Percentiles rank a stretch among this genome's conserved stretches.
Evolutionary conservation across 2,797 vertebrate genomes (phyloP).

Genomic region (Phaenicophaeus curvirostris): DNA sequence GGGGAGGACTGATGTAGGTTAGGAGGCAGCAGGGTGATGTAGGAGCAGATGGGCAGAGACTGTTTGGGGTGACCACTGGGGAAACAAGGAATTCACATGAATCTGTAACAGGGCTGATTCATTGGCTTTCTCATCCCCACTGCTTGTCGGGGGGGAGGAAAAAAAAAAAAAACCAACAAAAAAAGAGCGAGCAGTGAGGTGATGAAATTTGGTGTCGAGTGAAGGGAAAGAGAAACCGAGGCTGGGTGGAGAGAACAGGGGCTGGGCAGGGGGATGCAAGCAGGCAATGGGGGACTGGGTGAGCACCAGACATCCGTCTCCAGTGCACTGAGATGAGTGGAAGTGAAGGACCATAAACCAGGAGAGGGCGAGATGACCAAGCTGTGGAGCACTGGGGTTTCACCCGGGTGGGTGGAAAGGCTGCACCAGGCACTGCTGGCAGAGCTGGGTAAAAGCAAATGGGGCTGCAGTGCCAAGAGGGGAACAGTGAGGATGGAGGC

Average conservation of each 20-base stretch:
- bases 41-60: conserved; percentile 15
- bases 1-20: accelerated
- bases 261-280: neutral
- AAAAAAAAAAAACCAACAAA: too few species aligned
- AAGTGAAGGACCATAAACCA: neutral
- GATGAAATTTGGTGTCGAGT: neutral
- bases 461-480: neutral
- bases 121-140: neutral
- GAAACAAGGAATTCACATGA: conserved; percentile 16
- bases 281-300: neutral
- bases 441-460: neutral
- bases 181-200: neutral
- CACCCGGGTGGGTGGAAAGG: neutral
- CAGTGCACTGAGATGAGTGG: neutral
- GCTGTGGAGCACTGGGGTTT: neutral
- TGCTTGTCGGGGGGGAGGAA: neutral
- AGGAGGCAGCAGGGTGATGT: neutral
- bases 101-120: conserved; percentile 47
- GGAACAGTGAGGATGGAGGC: neutral
- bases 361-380: neutral
- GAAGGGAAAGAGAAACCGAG: neutral
- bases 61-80: neutral
- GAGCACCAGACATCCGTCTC: neutral
- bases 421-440: neutral
- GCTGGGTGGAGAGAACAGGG: neutral